Percentiles rank a stretch among this genome's conserved stretches.
These are phyloP conservation scores for Eupeodes latifasciatus DNA, from an alignment of 2,888 invertebrate genomes.

Conservation along the genomic window DNA sequence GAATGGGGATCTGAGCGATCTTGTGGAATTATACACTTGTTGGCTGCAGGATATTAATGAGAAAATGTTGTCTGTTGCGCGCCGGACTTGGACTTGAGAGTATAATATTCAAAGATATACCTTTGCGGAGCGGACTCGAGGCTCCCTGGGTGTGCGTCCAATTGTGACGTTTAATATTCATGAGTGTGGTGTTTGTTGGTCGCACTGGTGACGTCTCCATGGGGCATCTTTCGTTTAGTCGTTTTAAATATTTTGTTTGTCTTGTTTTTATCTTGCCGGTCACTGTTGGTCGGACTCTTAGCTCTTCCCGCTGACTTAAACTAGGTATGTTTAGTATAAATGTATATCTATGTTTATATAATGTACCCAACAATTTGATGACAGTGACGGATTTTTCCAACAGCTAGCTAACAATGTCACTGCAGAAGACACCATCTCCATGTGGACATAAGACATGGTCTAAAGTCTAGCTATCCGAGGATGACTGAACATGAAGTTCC, in stretches of 20 bases:
- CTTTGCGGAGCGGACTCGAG: background rate
- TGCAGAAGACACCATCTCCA: conserved; percentile 58
- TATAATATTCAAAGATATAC: no score
- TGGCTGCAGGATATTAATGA: conserved; percentile 75
- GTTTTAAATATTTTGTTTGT: conserved; percentile 15
- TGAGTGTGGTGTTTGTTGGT: conserved; percentile 55
- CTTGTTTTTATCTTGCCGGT: conserved; percentile 54
- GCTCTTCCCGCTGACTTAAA: conserved; percentile 45
- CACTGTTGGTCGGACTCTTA: conserved; percentile 20
- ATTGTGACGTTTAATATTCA: conserved; percentile 77
- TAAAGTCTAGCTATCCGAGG: conserved; percentile 43
- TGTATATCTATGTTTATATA: background rate
- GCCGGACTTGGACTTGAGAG: background rate
- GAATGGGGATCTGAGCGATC: conserved; percentile 31
- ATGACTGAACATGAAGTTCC: conserved; percentile 61
- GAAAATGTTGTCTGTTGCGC: conserved; percentile 52
- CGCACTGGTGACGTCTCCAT: conserved; percentile 68
- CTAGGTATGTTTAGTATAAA: background rate
- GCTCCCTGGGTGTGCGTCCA: conserved; percentile 73
- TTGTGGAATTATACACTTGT: conserved; percentile 62
- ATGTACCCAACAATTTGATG: conserved; percentile 39
- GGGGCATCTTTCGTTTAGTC: conserved; percentile 50
- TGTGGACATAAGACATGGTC: conserved; percentile 58
- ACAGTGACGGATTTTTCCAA: conserved; percentile 74
- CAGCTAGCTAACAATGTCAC: conserved; percentile 70